These are phyloP conservation scores for Cantharis rufa DNA, from an alignment of 2,888 invertebrate genomes.

Conservation along the genomic window DNA sequence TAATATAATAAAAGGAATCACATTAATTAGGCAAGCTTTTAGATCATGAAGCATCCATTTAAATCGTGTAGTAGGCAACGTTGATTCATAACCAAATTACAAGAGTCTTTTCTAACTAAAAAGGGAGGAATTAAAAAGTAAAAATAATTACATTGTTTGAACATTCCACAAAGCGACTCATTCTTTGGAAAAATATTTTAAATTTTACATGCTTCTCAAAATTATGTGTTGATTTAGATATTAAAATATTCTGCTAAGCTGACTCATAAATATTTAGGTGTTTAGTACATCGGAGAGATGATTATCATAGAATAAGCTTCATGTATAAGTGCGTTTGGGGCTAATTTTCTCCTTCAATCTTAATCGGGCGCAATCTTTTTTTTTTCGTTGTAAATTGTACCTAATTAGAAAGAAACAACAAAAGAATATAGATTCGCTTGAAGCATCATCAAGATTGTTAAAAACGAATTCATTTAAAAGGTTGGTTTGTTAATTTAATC, in stretches of 20 bases:
- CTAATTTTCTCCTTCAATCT: background rate
- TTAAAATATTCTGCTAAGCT: background rate
- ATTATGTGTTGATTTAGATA: background rate
- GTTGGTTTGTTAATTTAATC: background rate
- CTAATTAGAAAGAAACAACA: background rate
- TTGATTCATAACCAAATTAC: slow-evolving; percentile 23
- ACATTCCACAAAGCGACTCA: background rate
- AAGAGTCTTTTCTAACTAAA: slow-evolving; percentile 10
- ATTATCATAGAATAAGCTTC: background rate
- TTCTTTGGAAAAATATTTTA: background rate
- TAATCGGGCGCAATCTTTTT: background rate
- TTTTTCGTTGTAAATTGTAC: background rate
- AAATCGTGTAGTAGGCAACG: slow-evolving; percentile 23
- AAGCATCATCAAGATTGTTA: background rate
- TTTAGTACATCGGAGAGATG: background rate
- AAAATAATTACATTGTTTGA: background rate
- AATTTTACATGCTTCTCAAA: background rate
- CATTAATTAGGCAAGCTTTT: slow-evolving; percentile 29
- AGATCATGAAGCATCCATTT: slow-evolving; percentile 24
- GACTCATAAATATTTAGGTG: background rate
- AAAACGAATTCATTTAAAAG: background rate
- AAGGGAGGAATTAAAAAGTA: background rate
- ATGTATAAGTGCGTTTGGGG: background rate
- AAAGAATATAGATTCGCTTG: background rate
- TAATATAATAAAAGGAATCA: slow-evolving; percentile 23